Conservation (phyloP, 1,140 invertebrate genomes). For the Vollenhovia emeryi region DNA sequence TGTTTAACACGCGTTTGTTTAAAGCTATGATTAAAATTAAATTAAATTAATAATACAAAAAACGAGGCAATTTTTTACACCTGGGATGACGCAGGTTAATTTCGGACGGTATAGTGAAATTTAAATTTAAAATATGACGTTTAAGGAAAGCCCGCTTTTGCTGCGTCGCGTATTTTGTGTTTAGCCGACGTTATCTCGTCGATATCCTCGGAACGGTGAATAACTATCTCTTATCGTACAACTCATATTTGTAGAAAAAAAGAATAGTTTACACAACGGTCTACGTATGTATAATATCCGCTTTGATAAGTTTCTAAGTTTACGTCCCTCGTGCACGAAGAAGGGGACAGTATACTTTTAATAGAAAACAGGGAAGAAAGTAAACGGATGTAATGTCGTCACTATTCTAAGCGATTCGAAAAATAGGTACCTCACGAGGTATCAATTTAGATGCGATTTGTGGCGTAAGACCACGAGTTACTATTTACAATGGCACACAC, state of each 20-base stretch:
- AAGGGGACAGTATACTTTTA: not conserved
- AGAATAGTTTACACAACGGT: not conserved
- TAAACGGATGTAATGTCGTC: constrained; percentile 23
- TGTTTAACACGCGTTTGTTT: not conserved
- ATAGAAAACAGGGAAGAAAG: constrained; percentile 44
- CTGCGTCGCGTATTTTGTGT: not conserved
- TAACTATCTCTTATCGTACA: constrained; percentile 16
- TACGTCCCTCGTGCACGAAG: not conserved
- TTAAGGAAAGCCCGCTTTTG: not conserved
- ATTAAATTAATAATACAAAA: constrained; percentile 34
- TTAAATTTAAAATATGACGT: not conserved
- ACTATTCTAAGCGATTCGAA: constrained; percentile 52
- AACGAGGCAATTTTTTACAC: not conserved
- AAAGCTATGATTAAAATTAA: not conserved
- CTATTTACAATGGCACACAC: constrained; percentile 55
- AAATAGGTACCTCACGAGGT: constrained; percentile 56
- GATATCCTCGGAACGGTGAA: not conserved
- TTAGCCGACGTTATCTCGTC: not conserved
- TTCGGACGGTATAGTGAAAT: not conserved
- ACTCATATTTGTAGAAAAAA: constrained; percentile 5
- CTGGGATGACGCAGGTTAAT: not conserved
- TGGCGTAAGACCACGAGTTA: constrained; percentile 30
- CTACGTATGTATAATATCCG: not conserved
- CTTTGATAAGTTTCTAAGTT: constrained; percentile 3
- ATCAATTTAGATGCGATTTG: constrained; percentile 47